These are phyloP conservation scores for Aradus depressus DNA, from an alignment of 2,888 invertebrate species.

Conservation along the genomic window DNA sequence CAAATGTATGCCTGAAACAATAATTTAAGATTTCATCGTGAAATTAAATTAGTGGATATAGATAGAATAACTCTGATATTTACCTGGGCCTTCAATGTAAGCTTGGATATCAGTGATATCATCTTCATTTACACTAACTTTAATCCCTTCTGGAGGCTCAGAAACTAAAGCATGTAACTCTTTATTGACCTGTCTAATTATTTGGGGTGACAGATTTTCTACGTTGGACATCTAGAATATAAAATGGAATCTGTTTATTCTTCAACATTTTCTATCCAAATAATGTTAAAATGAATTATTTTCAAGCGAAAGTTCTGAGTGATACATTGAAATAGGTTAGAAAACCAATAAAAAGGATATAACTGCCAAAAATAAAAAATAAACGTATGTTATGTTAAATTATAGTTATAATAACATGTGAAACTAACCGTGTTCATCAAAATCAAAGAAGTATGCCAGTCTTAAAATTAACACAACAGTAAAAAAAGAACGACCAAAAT, in stretches of 20 bases:
- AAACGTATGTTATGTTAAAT: background rate
- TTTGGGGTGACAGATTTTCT: conserved; percentile 91
- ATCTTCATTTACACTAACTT: conserved; percentile 77
- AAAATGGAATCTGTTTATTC: too few relatives aligned
- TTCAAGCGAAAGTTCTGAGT: too few relatives aligned
- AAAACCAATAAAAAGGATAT: background rate
- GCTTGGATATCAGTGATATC: conserved; percentile 92
- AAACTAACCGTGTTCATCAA: conserved; percentile 12
- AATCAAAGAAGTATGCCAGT: background rate
- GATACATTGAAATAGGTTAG: background rate
- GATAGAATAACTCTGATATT: background rate
- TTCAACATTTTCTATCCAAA: too few relatives aligned
- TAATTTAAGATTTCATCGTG: too few relatives aligned
- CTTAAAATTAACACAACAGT: conserved; percentile 3
- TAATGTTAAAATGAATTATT: too few relatives aligned
- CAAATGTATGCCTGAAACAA: too few relatives aligned
- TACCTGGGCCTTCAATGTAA: conserved; percentile 78
- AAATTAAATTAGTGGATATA: too few relatives aligned
- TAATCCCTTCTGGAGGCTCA: conserved; percentile 82
- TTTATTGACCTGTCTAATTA: conserved; percentile 72
- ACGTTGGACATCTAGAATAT: conserved; percentile 67
- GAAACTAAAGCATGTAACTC: conserved; percentile 75
- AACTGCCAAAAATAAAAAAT: background rate
- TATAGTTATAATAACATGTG: background rate
- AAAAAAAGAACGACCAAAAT: conserved; percentile 5